phyloP scores from a whole-genome alignment of 1,140 invertebrate genomes.

The Mamestra configurata region DNA sequence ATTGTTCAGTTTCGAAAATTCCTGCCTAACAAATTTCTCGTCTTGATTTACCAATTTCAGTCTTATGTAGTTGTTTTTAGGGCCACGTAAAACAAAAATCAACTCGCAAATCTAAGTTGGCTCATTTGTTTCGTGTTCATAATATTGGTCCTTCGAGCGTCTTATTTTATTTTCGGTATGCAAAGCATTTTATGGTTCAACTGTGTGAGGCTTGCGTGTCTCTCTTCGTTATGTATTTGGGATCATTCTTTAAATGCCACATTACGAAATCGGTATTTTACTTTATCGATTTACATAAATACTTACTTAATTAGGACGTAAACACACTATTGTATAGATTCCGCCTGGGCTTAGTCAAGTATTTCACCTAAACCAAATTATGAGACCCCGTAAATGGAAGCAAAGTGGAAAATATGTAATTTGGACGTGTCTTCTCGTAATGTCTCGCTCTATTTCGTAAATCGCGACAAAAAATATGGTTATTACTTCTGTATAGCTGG shows the following conservation, averaged over 20 bases:
- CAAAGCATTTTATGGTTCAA: constrained; percentile 77
- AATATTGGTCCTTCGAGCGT: constrained; percentile 63
- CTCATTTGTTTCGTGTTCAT: constrained; percentile 60
- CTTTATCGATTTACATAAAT: constrained; percentile 53
- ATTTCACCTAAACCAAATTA: constrained; percentile 4
- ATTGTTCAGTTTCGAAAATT: constrained; percentile 47
- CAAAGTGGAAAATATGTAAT: constrained; percentile 34
- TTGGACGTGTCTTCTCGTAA: constrained; percentile 26
- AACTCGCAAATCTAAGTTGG: constrained; percentile 49
- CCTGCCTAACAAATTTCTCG: constrained; percentile 13
- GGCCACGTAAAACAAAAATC: constrained; percentile 23
- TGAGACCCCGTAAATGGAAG: background rate
- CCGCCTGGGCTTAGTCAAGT: background rate
- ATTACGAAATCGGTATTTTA: constrained; percentile 52
- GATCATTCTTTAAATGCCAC: constrained; percentile 58
- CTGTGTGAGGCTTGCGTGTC: constrained; percentile 64
- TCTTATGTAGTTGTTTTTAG: constrained; percentile 40
- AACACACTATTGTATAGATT: constrained; percentile 39
- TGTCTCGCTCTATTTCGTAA: constrained; percentile 38
- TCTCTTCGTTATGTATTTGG: constrained; percentile 59
- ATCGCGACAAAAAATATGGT: constrained; percentile 29
- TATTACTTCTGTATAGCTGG: background rate
- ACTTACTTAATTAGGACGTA: constrained; percentile 51
- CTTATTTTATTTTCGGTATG: constrained; percentile 75
- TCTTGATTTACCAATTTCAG: constrained; percentile 37